phyloP scores from a whole-genome alignment of 2,113 vertebrate species.

The Scomber colias region DNA sequence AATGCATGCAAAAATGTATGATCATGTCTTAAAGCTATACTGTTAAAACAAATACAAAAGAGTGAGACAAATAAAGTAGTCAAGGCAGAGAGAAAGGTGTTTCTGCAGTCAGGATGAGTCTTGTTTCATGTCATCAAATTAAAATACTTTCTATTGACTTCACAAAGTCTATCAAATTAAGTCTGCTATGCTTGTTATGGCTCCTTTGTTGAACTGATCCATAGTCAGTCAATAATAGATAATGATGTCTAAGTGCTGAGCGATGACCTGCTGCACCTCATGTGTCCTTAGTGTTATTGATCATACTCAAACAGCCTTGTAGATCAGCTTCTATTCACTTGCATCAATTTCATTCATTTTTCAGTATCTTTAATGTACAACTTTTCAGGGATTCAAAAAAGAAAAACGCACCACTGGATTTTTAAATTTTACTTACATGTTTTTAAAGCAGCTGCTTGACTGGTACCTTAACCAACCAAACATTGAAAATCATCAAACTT shows the following conservation, averaged over 20 bases:
- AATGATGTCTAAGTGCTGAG: constrained; percentile 69
- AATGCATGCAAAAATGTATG: background rate
- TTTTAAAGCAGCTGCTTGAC: background rate
- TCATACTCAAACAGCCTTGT: constrained; percentile 45
- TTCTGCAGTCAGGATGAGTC: constrained; percentile 1
- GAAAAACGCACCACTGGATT: background rate
- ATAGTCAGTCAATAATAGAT: constrained; percentile 72
- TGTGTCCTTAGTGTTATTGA: constrained; percentile 60
- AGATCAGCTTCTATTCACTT: constrained; percentile 25
- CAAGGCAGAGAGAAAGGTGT: background rate
- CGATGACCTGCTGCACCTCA: constrained; percentile 52
- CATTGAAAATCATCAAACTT: background rate
- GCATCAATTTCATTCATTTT: constrained; percentile 13
- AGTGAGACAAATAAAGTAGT: background rate
- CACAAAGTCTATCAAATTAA: constrained; percentile 60
- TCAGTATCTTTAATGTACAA: background rate
- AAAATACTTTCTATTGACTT: constrained; percentile 44
- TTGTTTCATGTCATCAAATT: constrained; percentile 12
- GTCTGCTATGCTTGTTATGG: constrained; percentile 45
- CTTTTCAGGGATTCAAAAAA: background rate
- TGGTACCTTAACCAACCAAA: too few relatives aligned
- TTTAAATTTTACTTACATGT: background rate
- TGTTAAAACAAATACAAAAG: background rate
- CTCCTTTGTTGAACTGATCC: constrained; percentile 44
- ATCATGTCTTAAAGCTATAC: background rate